Base-by-base conservation (phyloP, 1,140 invertebrate species). In the Papilio polyxenes region DNA sequence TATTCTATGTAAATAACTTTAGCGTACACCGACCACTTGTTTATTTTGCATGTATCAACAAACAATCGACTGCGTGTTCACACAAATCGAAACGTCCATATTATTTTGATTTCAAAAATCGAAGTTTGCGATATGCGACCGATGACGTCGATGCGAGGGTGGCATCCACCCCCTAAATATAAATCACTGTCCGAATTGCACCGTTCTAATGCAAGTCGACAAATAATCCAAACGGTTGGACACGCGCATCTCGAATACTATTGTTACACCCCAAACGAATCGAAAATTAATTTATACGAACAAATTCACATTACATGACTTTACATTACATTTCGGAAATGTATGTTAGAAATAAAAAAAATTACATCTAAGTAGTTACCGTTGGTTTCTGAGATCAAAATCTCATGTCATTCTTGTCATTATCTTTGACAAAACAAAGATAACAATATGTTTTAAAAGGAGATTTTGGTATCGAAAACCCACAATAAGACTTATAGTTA, bases 181-280 rank as follows among this genome's bases (percentile, higher is more conserved):
- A 94, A 94, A 94, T 94, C 92, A 93, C 92, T 93, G 92, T 94
- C 93, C 92, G 86, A 91, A 92, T 92, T 94, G 91, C 90, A 83
- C 82, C 85, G 86, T 87, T 90, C 91, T 92, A 92, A 89, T 93
- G 90, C 91, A 92, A 93, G 87, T 92, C 92, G 88, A 88, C 90
- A 92, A 94, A 94, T 94, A 88, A 87, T 87, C 83, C 90, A 85
- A 84, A 87, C 75, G 86, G 85, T 86, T 77, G 89, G 89, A 88
- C 88, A 91, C 86, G 86, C 89, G 88, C 86, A 85, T 84, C 81
- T 85, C 85, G 69, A 82, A 84, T 83, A 89, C 90, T 87, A 89
- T 89, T 86, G 87, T 85, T 83, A 82, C 86, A 87, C 88, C 85
- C 86, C 82, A 87, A 83, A 72, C 80, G 74, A 81, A 76, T 82